phyloP scores from a whole-genome alignment of 2,797 vertebrate genomes.

The Hylomyscus alleni region DNA sequence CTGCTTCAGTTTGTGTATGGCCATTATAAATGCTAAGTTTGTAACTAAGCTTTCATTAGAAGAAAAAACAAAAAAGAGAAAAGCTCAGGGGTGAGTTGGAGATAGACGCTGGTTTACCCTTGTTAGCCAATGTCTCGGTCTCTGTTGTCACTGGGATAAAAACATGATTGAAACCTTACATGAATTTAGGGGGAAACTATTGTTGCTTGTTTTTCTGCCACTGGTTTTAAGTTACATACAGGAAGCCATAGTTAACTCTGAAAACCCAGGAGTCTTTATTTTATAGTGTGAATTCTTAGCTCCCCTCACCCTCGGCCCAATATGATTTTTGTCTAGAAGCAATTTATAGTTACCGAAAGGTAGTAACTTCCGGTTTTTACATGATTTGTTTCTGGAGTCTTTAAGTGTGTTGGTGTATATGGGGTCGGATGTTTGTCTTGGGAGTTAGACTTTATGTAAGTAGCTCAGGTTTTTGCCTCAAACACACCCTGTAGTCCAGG shows the following conservation, averaged over 20 bases:
- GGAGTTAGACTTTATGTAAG: neutral
- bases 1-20: neutral
- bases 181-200: conserved; percentile 25
- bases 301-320: neutral
- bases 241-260: neutral
- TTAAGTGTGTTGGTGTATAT: neutral
- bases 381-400: neutral
- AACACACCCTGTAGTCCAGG: neutral
- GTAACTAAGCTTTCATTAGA: neutral
- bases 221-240: conserved; percentile 14
- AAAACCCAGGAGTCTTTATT: conserved; percentile 53
- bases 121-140: neutral
- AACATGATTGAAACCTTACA: neutral
- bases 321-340: conserved; percentile 9
- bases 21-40: neutral
- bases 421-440: neutral
- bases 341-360: neutral
- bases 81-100: neutral
- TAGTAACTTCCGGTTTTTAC: neutral
- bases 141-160: neutral
- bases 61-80: neutral
- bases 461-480: neutral
- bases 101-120: neutral
- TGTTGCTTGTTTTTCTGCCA: conserved; percentile 39
- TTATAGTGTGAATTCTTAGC: conserved; percentile 57